These are phyloP conservation scores for Rhinolophus sinicus DNA, from an alignment of 2,113 vertebrate species.

Conservation along the genomic window DNA sequence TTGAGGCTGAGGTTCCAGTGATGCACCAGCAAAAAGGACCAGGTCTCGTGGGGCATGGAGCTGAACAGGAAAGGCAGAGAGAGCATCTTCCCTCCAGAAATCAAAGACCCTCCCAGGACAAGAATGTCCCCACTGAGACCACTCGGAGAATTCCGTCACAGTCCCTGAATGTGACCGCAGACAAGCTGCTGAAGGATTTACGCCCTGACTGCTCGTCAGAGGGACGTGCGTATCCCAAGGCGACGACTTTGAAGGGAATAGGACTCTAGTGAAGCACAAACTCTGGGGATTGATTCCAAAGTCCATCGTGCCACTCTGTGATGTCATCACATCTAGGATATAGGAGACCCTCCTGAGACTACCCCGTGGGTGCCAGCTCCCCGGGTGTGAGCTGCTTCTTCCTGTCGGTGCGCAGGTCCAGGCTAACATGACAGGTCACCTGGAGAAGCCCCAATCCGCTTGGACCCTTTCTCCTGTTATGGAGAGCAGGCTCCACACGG, in stretches of 20 bases:
- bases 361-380: background rate
- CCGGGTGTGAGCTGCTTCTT: background rate
- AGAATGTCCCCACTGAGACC: background rate
- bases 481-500: too few species aligned
- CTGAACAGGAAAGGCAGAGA: background rate
- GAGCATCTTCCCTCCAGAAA: background rate
- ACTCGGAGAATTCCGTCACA: background rate
- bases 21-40: background rate
- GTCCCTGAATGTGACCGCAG: background rate
- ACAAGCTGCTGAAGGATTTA: background rate
- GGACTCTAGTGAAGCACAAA: background rate
- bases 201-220: too few species aligned
- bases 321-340: too few species aligned
- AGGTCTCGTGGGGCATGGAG: rapidly evolving
- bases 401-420: too few species aligned
- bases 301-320: background rate
- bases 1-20: background rate
- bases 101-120: background rate
- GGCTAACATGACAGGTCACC: rapidly evolving
- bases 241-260: background rate
- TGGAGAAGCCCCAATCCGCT: background rate
- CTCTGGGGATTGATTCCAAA: background rate
- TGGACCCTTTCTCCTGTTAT: background rate
- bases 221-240: too few species aligned
- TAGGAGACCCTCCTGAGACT: background rate